Conservation (phyloP, 2,888 invertebrate species). For the Polylopha cassiicola region DNA sequence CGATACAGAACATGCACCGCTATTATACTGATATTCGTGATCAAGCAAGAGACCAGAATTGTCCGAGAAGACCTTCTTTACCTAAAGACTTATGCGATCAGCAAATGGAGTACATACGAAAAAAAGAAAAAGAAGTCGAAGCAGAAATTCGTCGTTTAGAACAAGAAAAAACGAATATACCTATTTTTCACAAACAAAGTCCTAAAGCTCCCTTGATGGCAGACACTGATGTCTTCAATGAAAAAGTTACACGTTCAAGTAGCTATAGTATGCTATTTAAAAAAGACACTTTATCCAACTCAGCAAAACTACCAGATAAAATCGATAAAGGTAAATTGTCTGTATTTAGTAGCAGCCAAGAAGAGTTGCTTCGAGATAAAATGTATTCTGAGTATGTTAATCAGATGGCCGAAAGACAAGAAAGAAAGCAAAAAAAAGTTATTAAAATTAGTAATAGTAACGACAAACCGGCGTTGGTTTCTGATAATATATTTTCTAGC, state of each 20-base stretch:
- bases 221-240: constrained; percentile 47
- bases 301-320: constrained; percentile 33
- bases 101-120: constrained; percentile 80
- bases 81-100: constrained; percentile 80
- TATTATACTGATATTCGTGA: constrained; percentile 51
- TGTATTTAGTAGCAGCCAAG: constrained; percentile 79
- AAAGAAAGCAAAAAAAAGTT: constrained; percentile 86
- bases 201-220: constrained; percentile 60
- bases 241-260: constrained; percentile 41
- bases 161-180: constrained; percentile 59
- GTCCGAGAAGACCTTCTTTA: constrained; percentile 75
- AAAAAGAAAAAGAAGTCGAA: constrained; percentile 82
- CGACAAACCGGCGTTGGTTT: constrained; percentile 56
- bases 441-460: constrained; percentile 86
- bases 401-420: constrained; percentile 86
- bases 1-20: constrained; percentile 69
- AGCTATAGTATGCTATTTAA: constrained; percentile 63
- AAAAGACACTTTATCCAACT: constrained; percentile 57
- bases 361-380: constrained; percentile 84
- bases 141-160: constrained; percentile 80
- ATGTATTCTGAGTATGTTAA: constrained; percentile 91
- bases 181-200: constrained; percentile 35
- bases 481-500: constrained; percentile 44
- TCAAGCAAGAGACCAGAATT: constrained; percentile 32
- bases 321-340: constrained; percentile 41